phyloP scores from a whole-genome alignment of 2,797 vertebrate species.

The Phataginus tetradactyla region DNA sequence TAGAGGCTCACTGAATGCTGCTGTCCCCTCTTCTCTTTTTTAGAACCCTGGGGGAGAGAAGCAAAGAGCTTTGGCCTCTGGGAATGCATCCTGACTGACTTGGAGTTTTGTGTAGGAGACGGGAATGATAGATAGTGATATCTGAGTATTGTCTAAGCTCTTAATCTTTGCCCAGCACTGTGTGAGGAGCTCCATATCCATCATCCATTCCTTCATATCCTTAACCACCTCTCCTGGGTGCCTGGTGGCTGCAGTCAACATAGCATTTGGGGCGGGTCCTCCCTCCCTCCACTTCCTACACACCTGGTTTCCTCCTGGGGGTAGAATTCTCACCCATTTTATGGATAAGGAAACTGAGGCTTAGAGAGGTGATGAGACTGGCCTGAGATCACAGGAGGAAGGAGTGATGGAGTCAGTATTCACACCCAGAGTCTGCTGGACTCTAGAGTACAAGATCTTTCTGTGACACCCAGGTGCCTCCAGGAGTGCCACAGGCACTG shows the following conservation, averaged over 20 bases:
- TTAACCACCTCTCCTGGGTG: background rate
- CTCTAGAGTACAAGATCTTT: background rate
- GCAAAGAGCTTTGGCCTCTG: background rate
- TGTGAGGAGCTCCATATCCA: background rate
- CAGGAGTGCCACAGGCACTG: background rate
- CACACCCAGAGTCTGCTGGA: background rate
- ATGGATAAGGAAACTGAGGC: background rate
- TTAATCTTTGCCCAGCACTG: background rate
- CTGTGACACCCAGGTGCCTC: background rate
- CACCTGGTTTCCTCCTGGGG: background rate
- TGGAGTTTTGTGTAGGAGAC: background rate
- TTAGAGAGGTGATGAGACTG: background rate
- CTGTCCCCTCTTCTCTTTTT: background rate
- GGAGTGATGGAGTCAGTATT: background rate
- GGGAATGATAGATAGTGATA: background rate
- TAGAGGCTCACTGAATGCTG: background rate
- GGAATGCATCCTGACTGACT: background rate
- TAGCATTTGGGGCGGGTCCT: background rate
- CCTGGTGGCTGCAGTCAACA: background rate
- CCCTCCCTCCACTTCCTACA: background rate
- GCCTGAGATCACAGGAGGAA: background rate
- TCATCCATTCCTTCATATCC: background rate
- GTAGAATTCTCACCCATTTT: background rate
- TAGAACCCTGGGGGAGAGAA: background rate
- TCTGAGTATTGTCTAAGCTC: background rate